Evolutionary conservation across 1,140 invertebrate genomes (phyloP), one percentile per base, ranked within the genome.

Genomic region (Spodoptera litura): DNA sequence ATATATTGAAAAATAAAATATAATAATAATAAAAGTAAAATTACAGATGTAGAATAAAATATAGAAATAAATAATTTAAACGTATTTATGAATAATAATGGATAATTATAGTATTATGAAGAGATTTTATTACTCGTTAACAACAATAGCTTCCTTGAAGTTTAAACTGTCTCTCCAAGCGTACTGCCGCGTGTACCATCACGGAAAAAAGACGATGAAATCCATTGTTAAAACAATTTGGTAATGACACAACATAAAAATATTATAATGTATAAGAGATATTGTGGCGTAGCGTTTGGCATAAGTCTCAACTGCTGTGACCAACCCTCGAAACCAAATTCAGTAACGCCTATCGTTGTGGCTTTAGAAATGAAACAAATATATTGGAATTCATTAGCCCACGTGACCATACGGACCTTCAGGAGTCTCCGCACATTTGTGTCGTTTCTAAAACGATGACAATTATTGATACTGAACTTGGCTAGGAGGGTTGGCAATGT

Each of bases 121-220:
- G 87, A 94, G 88, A 89, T 89, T 64, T 90, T 88, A 94, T 95
- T 95, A 95, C 94, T 95, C 94, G 90, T 94, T 93, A 90, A 94
- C 96, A 95, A 96, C 97, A 96, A 98, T 97, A 95, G 97, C 97
- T 96, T 98, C 97, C 96, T 97, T 97, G 97, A 98, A 98, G 97
- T 98, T 97, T 95, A 97, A 96, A 96, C 97, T 98, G 97, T 97
- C 97, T 96, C 97, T 97, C 98, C 98, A 98, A 96, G 97, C 97
- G 96, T 97, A 98, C 97, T 98, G 92, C 95, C 93, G 95, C 94
- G 92, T 20, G 20, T 93, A 95, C 91, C 93, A 95, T 94, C 94
- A 95, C 91, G 91, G 94, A 91, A 95, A 90, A 93, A 93, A 89
- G 85, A 91, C 88, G 88, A 88, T 85, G 87, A 93, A 91, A 91